A percentile compares a stretch with the other conserved stretches of the same genome.
These are phyloP conservation scores for Tetropium fuscum DNA, from an alignment of 2,888 invertebrate species.

Conservation along the genomic window DNA sequence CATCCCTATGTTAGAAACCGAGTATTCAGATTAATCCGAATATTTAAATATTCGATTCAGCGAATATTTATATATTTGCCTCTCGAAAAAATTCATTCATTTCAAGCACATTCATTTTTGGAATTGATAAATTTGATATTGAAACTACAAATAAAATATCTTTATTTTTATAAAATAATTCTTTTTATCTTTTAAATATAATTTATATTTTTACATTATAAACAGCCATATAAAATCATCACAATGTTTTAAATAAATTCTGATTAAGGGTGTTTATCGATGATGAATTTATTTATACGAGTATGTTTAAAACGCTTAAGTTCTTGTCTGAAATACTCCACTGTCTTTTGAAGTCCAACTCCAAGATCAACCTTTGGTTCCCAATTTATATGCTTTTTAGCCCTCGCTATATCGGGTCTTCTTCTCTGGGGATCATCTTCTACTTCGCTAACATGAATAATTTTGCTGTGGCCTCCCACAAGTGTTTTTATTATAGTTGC, in stretches of 20 bases:
- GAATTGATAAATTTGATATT: too few relatives aligned
- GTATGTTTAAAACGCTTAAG: slow-evolving; percentile 74
- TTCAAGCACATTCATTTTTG: too few relatives aligned
- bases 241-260: slow-evolving; percentile 1
- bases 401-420: slow-evolving; percentile 92
- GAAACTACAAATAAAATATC: too few relatives aligned
- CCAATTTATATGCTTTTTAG: slow-evolving; percentile 89
- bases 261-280: slow-evolving; percentile 30
- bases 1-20: too few relatives aligned
- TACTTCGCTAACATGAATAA: slow-evolving; percentile 86
- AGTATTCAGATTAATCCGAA: too few relatives aligned
- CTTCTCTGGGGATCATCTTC: slow-evolving; percentile 97
- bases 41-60: too few relatives aligned
- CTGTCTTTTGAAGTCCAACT: slow-evolving; percentile 90
- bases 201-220: slow-evolving; percentile 29
- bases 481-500: slow-evolving; percentile 86
- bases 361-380: slow-evolving; percentile 87
- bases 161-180: too few relatives aligned
- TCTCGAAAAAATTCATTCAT: too few relatives aligned
- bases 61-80: too few relatives aligned
- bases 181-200: too few relatives aligned
- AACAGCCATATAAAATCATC: slow-evolving; percentile 36
- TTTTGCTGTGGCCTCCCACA: slow-evolving; percentile 87
- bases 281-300: slow-evolving; percentile 61
- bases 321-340: slow-evolving; percentile 94